Evolutionary conservation across 2,113 vertebrate genomes (phyloP).

Genomic region (Cacatua alba): DNA sequence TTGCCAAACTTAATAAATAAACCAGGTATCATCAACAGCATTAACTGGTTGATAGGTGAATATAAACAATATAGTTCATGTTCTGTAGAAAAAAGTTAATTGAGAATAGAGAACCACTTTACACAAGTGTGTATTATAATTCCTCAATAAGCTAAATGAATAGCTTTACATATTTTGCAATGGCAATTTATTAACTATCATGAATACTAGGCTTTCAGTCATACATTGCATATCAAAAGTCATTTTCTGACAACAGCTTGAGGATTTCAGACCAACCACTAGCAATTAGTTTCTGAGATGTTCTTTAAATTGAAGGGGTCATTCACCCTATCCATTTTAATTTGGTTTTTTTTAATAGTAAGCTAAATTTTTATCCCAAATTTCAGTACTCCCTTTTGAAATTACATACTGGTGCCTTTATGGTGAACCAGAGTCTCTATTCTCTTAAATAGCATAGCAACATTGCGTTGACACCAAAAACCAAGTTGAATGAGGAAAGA

Average conservation of each 20-base stretch:
- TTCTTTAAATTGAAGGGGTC: neutral
- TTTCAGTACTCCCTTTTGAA: neutral
- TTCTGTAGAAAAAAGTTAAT: neutral
- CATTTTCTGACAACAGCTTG: neutral
- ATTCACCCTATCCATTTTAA: neutral
- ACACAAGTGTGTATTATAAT: neutral
- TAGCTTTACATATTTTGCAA: neutral
- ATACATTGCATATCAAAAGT: neutral
- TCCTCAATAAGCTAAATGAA: neutral
- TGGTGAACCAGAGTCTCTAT: neutral
- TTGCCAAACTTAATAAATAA: neutral
- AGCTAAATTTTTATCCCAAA: neutral
- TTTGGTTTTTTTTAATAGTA: neutral
- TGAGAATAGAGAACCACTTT: neutral
- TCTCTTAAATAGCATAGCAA: neutral
- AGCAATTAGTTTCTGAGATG: neutral
- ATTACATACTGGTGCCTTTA: neutral
- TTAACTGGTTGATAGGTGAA: neutral
- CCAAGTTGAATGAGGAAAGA: accelerated
- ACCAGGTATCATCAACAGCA: neutral
- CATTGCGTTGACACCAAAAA: neutral
- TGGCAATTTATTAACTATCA: neutral
- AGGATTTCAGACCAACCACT: neutral
- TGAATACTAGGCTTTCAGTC: neutral
- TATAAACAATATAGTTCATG: neutral